phyloP scores from a whole-genome alignment of 2,888 invertebrate species.

The Drosophila longiperda region DNA sequence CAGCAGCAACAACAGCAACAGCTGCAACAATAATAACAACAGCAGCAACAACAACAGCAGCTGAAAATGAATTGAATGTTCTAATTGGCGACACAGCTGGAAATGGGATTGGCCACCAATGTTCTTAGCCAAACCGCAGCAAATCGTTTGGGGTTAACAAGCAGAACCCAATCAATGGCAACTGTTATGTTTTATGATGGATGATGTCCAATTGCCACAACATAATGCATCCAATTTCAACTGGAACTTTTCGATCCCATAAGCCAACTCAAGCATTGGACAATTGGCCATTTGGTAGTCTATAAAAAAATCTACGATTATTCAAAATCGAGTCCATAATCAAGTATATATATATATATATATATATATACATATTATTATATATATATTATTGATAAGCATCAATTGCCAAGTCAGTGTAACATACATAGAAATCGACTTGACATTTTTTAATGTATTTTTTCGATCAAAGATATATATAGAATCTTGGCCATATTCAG shows the following conservation, averaged over 20 bases:
- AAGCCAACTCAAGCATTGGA: neutral
- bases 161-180: slow-evolving; percentile 2
- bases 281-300: too few species aligned
- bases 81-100: slow-evolving; percentile 18
- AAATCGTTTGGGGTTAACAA: slow-evolving; percentile 4
- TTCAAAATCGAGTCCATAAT: too few species aligned
- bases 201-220: slow-evolving; percentile 5
- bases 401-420: too few species aligned
- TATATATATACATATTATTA: too few species aligned
- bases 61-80: slow-evolving; percentile 28
- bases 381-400: too few species aligned
- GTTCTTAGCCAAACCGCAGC: neutral
- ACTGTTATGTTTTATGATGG: slow-evolving; percentile 26
- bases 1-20: slow-evolving; percentile 8
- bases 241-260: slow-evolving; percentile 1
- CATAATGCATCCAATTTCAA: slow-evolving; percentile 2
- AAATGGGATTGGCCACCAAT: neutral
- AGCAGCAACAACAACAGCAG: slow-evolving; percentile 1
- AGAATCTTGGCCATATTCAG: neutral
- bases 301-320: neutral
- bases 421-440: neutral
- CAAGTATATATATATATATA: too few species aligned
- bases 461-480: too few species aligned
- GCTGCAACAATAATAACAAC: neutral
- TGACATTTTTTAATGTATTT: too few species aligned